Evolutionary conservation across 2,797 vertebrate genomes (phyloP).

Genomic region (Oryzias dopingdopingensis): DNA sequence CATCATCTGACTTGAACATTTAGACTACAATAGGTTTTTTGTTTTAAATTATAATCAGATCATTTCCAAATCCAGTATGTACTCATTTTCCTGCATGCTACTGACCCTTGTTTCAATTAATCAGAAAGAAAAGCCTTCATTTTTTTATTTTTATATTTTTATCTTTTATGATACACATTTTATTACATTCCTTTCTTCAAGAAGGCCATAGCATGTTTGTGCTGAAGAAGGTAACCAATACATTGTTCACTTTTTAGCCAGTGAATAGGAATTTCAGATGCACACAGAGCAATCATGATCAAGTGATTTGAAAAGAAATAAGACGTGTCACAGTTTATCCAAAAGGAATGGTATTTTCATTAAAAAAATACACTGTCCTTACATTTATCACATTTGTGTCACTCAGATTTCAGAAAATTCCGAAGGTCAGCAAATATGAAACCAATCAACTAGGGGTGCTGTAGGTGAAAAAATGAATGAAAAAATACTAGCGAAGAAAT

Average conservation of each 20-base stretch:
- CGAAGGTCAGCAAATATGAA: slow-evolving; percentile 39
- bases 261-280: slow-evolving; percentile 44
- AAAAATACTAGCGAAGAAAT: slow-evolving; percentile 46
- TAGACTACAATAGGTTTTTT: too few relatives aligned
- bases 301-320: slow-evolving; percentile 55
- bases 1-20: too few relatives aligned
- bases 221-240: background rate
- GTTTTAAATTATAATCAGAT: too few relatives aligned
- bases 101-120: too few relatives aligned
- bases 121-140: too few relatives aligned
- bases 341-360: slow-evolving; percentile 20
- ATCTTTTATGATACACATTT: too few relatives aligned
- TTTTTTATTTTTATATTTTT: too few relatives aligned
- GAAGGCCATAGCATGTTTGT: slow-evolving; percentile 20
- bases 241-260: slow-evolving; percentile 20
- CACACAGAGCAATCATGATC: slow-evolving; percentile 36
- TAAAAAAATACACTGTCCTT: slow-evolving; percentile 39
- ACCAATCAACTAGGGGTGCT: slow-evolving; percentile 51
- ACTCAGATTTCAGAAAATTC: slow-evolving; percentile 46
- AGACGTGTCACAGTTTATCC: slow-evolving; percentile 18
- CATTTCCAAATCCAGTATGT: too few relatives aligned
- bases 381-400: slow-evolving; percentile 24
- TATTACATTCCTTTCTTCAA: slow-evolving; percentile 25
- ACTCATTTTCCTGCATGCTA: too few relatives aligned
- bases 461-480: slow-evolving; percentile 38